phyloP scores from a whole-genome alignment of 1,140 invertebrate species.

The Brachystomella parvula region DNA sequence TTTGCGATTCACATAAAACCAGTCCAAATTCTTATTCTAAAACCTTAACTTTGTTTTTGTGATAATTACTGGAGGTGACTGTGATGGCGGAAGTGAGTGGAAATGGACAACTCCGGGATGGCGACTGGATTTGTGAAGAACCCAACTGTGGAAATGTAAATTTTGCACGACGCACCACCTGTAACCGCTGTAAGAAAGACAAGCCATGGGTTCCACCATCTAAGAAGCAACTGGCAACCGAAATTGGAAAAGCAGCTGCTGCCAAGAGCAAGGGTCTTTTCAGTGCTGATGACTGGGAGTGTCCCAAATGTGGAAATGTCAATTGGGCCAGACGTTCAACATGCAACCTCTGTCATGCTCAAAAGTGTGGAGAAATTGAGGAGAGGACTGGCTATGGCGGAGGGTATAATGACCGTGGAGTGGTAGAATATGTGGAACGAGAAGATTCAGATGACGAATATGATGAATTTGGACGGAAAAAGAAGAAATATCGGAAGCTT shows the following conservation, averaged over 20 bases:
- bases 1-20: neutral
- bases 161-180: constrained; percentile 78
- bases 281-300: constrained; percentile 99
- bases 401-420: constrained; percentile 82
- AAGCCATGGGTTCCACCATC: constrained; percentile 53
- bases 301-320: constrained; percentile 97
- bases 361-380: constrained; percentile 87
- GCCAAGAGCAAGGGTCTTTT: constrained; percentile 97
- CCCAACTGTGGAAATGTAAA: constrained; percentile 79
- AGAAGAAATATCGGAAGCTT: constrained; percentile 57
- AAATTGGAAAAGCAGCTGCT: constrained; percentile 95
- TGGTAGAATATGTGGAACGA: constrained; percentile 84
- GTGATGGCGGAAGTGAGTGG: neutral
- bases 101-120: constrained; percentile 16
- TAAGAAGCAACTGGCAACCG: constrained; percentile 87
- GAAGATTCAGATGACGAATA: constrained; percentile 82
- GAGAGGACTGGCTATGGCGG: constrained; percentile 71
- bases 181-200: constrained; percentile 80
- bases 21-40: neutral
- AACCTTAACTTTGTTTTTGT: neutral
- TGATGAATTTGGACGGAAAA: constrained; percentile 88
- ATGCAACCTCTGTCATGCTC: constrained; percentile 98
- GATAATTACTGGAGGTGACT: neutral
- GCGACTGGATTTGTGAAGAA: constrained; percentile 37
- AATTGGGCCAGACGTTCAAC: constrained; percentile 95